A percentile compares a stretch with the other conserved stretches of the same genome.
Conservation (phyloP, 1,140 invertebrate genomes). For the Prorops nasuta region DNA sequence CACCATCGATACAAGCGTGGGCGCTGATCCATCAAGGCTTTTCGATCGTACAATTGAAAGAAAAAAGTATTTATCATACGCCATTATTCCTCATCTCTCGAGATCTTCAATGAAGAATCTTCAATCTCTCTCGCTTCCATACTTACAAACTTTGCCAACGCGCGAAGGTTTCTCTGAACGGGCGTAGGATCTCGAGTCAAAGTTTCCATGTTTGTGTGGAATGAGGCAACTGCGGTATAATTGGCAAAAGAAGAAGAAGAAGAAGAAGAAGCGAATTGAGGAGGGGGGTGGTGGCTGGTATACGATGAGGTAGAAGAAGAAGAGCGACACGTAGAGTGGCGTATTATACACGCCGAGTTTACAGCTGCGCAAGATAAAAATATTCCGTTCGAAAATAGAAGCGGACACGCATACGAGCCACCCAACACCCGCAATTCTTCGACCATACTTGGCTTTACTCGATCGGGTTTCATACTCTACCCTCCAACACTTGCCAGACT, state of each 20-base stretch:
- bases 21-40: constrained; percentile 21
- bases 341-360: constrained; percentile 28
- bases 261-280: not conserved
- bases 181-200: too few relatives aligned
- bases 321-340: constrained; percentile 16
- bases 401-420: constrained; percentile 18
- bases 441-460: constrained; percentile 34
- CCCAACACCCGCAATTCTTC: constrained; percentile 32
- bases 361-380: constrained; percentile 33
- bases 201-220: too few relatives aligned
- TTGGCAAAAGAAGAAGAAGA: constrained; percentile 2
- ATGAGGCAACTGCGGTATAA: too few relatives aligned
- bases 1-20: constrained; percentile 7
- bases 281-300: constrained; percentile 5
- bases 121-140: too few relatives aligned
- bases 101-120: too few relatives aligned
- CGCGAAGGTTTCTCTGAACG: too few relatives aligned
- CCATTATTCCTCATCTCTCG: too few relatives aligned
- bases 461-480: constrained; percentile 33
- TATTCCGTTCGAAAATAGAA: constrained; percentile 38
- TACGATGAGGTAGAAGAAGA: not conserved
- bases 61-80: too few relatives aligned
- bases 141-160: too few relatives aligned
- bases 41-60: constrained; percentile 15
- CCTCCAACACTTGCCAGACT: too few relatives aligned